Evolutionary conservation across 2,888 invertebrate species (phyloP).

Genomic region (Macroteleia sp.): DNA sequence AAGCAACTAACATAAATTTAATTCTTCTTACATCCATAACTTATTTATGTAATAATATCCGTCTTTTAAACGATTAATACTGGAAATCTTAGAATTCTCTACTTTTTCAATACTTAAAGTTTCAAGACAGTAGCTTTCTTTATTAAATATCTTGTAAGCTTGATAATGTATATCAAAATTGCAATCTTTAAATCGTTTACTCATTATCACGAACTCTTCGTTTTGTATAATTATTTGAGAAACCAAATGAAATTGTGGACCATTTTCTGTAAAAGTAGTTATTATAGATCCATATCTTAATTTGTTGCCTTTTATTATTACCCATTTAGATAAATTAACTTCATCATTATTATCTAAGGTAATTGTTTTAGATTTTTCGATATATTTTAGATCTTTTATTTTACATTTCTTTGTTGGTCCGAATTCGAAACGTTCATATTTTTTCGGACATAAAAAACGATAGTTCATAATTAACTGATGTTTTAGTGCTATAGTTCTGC

Average conservation of each 20-base stretch:
- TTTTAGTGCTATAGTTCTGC: constrained; percentile 18
- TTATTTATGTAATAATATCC: constrained; percentile 11
- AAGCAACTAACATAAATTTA: no score
- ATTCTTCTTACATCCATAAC: no score
- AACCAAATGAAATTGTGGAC: no score
- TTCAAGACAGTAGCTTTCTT: neutral
- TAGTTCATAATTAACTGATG: constrained; percentile 25
- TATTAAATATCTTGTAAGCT: constrained; percentile 21
- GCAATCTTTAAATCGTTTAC: constrained; percentile 9
- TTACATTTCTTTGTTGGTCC: neutral
- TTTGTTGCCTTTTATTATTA: constrained; percentile 1
- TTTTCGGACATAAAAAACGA: constrained; percentile 2
- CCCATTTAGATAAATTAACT: neutral
- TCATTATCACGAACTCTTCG: constrained; percentile 4
- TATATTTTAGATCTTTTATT: neutral
- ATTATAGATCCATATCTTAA: constrained; percentile 1
- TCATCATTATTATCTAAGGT: neutral
- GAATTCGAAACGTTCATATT: neutral
- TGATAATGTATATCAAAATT: constrained; percentile 18
- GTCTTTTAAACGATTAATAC: constrained; percentile 10
- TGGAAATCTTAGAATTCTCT: neutral
- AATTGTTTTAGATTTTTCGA: neutral
- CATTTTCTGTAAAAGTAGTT: constrained; percentile 2
- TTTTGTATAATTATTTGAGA: neutral
- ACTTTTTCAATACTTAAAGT: neutral